These are phyloP conservation scores for Oryzias curvinotus DNA, from an alignment of 2,113 vertebrate genomes.

Conservation along the genomic window DNA sequence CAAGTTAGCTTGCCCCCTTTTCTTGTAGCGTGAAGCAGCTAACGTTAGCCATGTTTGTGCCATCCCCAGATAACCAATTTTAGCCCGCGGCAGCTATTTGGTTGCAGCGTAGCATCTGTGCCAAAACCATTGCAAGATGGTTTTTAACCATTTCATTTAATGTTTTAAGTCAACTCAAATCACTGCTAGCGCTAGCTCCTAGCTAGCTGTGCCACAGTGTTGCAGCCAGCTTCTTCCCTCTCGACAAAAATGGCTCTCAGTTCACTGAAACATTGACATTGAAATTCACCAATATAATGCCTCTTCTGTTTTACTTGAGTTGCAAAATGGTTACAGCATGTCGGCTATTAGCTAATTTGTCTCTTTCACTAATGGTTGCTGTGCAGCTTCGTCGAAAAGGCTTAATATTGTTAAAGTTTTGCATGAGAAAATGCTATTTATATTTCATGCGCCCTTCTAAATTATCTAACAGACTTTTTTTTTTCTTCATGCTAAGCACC, in stretches of 20 bases:
- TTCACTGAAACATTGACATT: constrained; percentile 32
- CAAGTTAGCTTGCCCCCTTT: constrained; percentile 59
- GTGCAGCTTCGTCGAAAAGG: constrained; percentile 30
- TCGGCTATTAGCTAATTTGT: not conserved
- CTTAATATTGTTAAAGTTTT: not conserved
- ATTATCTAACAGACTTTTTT: not conserved
- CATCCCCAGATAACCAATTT: constrained; percentile 2
- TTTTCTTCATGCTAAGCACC: not conserved
- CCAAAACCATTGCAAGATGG: not conserved
- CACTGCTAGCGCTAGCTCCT: constrained; percentile 40
- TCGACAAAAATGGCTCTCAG: constrained; percentile 41
- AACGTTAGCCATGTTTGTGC: constrained; percentile 51
- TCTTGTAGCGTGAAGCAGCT: constrained; percentile 36
- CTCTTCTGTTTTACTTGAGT: constrained; percentile 1
- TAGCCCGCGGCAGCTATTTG: constrained; percentile 11
- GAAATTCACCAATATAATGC: constrained; percentile 4
- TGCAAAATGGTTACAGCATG: not conserved
- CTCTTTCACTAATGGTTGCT: constrained; percentile 7
- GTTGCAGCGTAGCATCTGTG: not conserved
- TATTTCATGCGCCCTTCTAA: constrained; percentile 2
- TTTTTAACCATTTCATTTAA: not conserved
- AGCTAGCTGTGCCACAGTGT: constrained; percentile 37
- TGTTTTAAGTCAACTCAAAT: constrained; percentile 3
- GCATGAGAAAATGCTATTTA: not conserved
- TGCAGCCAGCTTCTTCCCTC: constrained; percentile 30